Evolutionary conservation across 53 echinoderm and acorn worm genomes (phyloP).

Genomic region (Actinopyga echinites): DNA sequence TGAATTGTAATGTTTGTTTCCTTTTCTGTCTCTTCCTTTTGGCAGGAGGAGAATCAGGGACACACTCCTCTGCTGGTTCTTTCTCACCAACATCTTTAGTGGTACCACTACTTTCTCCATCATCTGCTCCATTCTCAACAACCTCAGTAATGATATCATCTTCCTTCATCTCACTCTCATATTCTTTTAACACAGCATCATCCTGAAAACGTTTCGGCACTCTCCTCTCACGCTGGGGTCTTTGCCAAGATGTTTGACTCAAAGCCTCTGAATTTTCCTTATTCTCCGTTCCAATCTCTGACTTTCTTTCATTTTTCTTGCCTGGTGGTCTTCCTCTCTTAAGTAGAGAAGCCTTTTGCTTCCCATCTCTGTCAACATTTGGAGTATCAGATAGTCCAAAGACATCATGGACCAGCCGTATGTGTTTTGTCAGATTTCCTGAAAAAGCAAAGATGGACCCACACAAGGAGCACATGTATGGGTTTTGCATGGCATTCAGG

Average conservation of each 20-base stretch:
- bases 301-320: neutral
- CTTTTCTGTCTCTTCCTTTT: neutral
- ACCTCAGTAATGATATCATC: neutral
- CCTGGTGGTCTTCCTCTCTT: slow-evolving; percentile 21
- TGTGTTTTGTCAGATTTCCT: slow-evolving; percentile 14
- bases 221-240: neutral
- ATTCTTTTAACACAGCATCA: neutral
- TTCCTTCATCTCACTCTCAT: neutral
- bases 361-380: neutral
- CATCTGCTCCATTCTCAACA: neutral
- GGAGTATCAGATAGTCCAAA: neutral
- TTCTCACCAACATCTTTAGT: neutral
- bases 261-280: neutral
- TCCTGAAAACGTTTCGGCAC: slow-evolving; percentile 8
- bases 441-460: slow-evolving; percentile 3
- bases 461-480: slow-evolving; percentile 32
- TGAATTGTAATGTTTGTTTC: neutral
- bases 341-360: neutral
- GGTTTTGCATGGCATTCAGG: neutral
- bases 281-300: too few species aligned
- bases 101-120: neutral
- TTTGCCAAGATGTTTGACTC: neutral
- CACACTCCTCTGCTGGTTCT: neutral
- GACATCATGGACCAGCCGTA: neutral
- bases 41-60: neutral